Conservation (phyloP, 2,113 vertebrate species). For the Phrynosoma blainvillii region DNA sequence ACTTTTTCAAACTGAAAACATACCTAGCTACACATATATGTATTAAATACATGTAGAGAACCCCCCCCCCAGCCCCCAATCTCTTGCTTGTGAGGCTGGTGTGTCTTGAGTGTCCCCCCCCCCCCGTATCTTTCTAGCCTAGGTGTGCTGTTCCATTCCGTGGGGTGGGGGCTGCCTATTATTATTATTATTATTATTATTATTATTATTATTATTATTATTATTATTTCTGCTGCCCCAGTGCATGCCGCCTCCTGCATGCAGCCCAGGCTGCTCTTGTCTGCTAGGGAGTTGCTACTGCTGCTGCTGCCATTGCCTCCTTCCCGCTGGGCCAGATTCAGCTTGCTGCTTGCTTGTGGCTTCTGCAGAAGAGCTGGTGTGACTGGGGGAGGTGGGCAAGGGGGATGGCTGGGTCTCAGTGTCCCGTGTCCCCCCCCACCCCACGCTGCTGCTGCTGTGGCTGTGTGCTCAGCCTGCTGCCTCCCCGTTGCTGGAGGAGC, state of each 20-base stretch:
- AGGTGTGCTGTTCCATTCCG: conserved; percentile 20
- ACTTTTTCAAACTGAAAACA: conserved; percentile 44
- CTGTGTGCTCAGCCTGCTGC: not conserved
- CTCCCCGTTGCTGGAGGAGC: not conserved
- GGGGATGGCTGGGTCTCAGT: conserved; percentile 19
- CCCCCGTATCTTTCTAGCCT: not conserved
- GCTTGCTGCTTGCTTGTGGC: conserved; percentile 67
- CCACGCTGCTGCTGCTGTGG: conserved; percentile 24
- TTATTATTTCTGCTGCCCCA: conserved; percentile 29
- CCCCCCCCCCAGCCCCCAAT: conserved; percentile 7
- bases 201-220: too few species aligned
- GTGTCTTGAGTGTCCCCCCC: not conserved
- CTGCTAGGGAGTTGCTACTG: not conserved
- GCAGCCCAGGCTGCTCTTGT: conserved; percentile 22
- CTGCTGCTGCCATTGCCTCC: not conserved
- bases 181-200: too few species aligned
- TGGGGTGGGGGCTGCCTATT: too few species aligned
- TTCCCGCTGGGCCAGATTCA: not conserved
- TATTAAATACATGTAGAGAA: conserved; percentile 35
- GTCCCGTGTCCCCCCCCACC: too few species aligned
- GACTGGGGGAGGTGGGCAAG: not conserved
- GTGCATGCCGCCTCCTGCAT: conserved; percentile 52
- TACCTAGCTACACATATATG: conserved; percentile 32
- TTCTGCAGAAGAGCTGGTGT: not conserved
- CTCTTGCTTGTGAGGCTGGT: conserved; percentile 67